phyloP scores from a whole-genome alignment of 2,113 vertebrate species.

The Hemibagrus wyckioides region DNA sequence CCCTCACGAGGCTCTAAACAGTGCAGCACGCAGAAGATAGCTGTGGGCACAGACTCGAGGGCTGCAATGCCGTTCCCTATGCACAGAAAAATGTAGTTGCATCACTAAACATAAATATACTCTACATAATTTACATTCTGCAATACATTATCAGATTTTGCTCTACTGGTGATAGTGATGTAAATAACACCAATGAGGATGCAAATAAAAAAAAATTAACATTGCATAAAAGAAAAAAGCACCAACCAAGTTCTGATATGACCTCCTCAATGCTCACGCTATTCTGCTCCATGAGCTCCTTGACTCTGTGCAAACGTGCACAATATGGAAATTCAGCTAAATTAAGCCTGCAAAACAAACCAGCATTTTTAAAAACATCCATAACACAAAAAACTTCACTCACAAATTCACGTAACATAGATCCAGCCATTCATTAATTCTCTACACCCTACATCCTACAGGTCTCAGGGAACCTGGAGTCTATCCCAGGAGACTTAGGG shows the following conservation, averaged over 20 bases:
- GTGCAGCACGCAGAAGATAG: conserved; percentile 94
- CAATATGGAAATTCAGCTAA: conserved; percentile 91
- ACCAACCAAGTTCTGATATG: conserved; percentile 88
- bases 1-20: conserved; percentile 86
- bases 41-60: conserved; percentile 93
- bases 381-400: not conserved
- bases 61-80: conserved; percentile 93
- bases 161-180: not conserved
- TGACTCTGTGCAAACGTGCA: conserved; percentile 87
- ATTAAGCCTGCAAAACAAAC: conserved; percentile 77
- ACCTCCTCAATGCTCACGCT: conserved; percentile 88
- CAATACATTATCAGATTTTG: not conserved
- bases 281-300: conserved; percentile 84
- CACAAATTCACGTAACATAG: not conserved
- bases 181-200: not conserved
- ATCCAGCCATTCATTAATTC: no score
- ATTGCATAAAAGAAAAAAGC: not conserved
- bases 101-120: not conserved
- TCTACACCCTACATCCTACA: no score
- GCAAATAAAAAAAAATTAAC: not conserved
- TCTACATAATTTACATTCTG: not conserved
- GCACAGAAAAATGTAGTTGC: not conserved
- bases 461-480: no score
- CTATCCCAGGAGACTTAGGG: no score
- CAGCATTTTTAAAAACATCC: not conserved